Evolutionary conservation across 2,888 invertebrate genomes (phyloP), one percentile per base, ranked within the genome.

Genomic region (Drosophila mimetica): DNA sequence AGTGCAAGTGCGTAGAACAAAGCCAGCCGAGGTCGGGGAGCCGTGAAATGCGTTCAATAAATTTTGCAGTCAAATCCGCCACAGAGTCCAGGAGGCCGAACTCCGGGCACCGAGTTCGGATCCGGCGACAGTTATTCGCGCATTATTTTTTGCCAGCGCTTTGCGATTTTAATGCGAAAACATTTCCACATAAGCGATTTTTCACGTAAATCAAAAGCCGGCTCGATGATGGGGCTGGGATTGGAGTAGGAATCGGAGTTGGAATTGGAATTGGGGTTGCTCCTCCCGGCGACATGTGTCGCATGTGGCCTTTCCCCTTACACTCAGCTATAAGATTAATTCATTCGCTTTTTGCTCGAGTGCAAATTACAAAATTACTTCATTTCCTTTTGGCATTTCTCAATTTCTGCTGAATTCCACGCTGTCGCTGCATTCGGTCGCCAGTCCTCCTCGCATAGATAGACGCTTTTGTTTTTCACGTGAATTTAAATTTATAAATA

Each of bases 361-460:
- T 80, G 86, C 77, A 84, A 86, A 84, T 84, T 82, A 84, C 84
- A 77, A 84, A 85, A 84, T 86, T 82, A 80, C 82, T 72, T 75
- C 77, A 79, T 82, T 85, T 85, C 86, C 85, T 84, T 77, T 80
- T 77, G 79, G 74, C 82, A 83, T 84, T 78, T 78, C 82, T 86
- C 86, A 87, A 85, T 76, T 85, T 87, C 86, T 82, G 86, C 18
- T 75, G 83, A 82, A 82, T 79, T 76, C 42, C 44, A 42, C 54
- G 48, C 47, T 36, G 46, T 75, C 54, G 57, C 57, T 75, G 72
- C 87, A 77, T n/a, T 79, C 51, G 14, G 61, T 54, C 60, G 74
- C 61, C 74, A 65, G 55, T 42, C 44, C 8, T 60, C 32, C 57
- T 14, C 39, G 25, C 64, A 37, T 18, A 59, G 76, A 81, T 82